A percentile compares a stretch with the other conserved stretches of the same genome.
Conservation (phyloP, 2,113 vertebrate genomes). For the Sclerurus mexicanus region DNA sequence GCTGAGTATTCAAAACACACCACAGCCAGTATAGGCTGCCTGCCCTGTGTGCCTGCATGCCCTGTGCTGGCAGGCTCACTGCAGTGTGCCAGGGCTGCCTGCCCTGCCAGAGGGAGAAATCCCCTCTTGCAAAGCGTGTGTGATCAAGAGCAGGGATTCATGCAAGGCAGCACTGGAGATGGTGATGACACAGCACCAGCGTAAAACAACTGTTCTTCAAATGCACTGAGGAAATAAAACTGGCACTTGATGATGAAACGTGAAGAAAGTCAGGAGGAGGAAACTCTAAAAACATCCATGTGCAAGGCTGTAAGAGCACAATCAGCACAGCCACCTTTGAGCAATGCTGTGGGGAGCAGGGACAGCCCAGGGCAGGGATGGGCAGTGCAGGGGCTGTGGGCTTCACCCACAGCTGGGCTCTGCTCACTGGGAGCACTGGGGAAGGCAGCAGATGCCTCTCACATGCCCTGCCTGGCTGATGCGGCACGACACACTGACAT, state of each 20-base stretch:
- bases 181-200: neutral
- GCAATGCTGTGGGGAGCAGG: rapidly evolving
- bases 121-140: neutral
- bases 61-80: rapidly evolving
- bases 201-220: neutral
- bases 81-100: neutral
- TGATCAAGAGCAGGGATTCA: neutral
- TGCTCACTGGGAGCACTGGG: rapidly evolving
- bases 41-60: no score
- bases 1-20: neutral
- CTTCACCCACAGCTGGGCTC: neutral
- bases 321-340: neutral
- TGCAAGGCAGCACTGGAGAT: neutral
- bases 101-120: neutral
- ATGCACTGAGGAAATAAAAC: neutral
- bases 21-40: neutral
- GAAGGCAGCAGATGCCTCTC: neutral
- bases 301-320: neutral
- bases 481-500: rapidly evolving
- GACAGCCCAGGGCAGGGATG: neutral
- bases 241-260: neutral
- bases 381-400: neutral
- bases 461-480: neutral
- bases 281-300: neutral
- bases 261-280: neutral